Evolutionary conservation across 92 coral and sea anemone species (phyloP).

Genomic region (Bergia puertoricense): DNA sequence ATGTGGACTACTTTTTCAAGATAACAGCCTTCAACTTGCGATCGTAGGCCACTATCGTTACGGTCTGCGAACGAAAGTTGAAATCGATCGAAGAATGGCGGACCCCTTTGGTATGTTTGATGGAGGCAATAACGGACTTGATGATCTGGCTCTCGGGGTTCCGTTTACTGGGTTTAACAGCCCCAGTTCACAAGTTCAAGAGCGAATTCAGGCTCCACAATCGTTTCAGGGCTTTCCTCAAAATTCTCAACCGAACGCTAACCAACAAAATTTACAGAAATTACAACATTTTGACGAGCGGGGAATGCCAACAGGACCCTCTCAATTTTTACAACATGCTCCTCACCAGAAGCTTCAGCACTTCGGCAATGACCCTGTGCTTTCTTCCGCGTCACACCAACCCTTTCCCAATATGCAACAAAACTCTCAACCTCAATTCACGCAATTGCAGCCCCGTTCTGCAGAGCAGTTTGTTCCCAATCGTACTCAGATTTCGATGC

Average conservation of each 20-base stretch:
- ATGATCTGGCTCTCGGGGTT: slow-evolving; percentile 75
- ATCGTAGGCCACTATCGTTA: slow-evolving; percentile 30
- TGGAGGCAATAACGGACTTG: slow-evolving; percentile 74
- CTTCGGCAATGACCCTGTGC: slow-evolving; percentile 81
- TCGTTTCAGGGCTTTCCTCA: slow-evolving; percentile 79
- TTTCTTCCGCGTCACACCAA: slow-evolving; percentile 83
- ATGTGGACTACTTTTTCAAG: slow-evolving; percentile 41
- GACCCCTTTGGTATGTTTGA: slow-evolving; percentile 94
- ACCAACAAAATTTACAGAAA: slow-evolving; percentile 64
- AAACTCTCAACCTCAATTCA: slow-evolving; percentile 73
- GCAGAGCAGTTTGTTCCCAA: slow-evolving; percentile 58
- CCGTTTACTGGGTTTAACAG: slow-evolving; percentile 70
- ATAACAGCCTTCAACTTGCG: slow-evolving; percentile 33
- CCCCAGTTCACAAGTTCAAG: slow-evolving; percentile 75
- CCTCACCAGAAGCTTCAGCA: slow-evolving; percentile 95
- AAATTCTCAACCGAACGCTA: slow-evolving; percentile 63
- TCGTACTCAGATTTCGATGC: slow-evolving; percentile 81
- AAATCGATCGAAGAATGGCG: slow-evolving; percentile 63
- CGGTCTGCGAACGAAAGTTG: slow-evolving; percentile 42
- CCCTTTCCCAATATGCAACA: slow-evolving; percentile 76
- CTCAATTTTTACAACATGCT: slow-evolving; percentile 68
- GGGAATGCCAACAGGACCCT: slow-evolving; percentile 56
- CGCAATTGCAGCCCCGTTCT: slow-evolving; percentile 73
- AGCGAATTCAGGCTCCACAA: slow-evolving; percentile 72
- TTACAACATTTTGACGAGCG: slow-evolving; percentile 88